Conservation (phyloP, 2,888 invertebrate species). For the Dicranocentrus wangi region DNA sequence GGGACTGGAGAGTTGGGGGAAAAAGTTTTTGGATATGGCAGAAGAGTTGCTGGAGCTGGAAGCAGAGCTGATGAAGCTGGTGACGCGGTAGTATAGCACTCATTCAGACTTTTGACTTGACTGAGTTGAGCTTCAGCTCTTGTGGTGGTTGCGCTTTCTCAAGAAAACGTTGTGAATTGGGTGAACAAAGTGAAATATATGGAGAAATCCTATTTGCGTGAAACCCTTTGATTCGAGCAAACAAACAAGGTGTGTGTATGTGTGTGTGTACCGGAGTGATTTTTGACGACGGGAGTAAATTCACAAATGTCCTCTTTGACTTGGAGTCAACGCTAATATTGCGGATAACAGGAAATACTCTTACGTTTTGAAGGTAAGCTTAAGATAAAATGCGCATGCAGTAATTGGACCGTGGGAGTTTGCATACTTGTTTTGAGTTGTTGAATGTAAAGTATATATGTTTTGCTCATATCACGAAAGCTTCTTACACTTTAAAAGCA, state of each 20-base stretch:
- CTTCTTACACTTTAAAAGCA: not conserved
- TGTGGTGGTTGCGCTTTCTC: slow-evolving; percentile 1
- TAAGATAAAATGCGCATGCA: slow-evolving; percentile 3
- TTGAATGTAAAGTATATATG: no score
- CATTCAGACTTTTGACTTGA: no score
- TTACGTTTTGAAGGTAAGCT: no score
- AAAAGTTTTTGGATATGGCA: not conserved
- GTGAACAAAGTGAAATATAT: slow-evolving; percentile 11
- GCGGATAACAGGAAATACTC: no score
- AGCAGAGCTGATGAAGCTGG: not conserved
- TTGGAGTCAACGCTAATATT: no score
- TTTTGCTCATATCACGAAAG: not conserved
- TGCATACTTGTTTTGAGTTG: not conserved
- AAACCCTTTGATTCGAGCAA: no score
- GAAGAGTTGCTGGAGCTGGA: not conserved
- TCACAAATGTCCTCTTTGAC: not conserved
- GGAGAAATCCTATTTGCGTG: not conserved
- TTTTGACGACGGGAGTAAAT: not conserved
- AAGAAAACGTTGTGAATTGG: slow-evolving; percentile 6
- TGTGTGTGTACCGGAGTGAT: not conserved
- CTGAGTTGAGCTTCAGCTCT: not conserved
- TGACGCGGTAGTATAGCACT: no score
- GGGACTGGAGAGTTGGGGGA: not conserved
- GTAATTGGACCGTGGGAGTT: slow-evolving; percentile 14
- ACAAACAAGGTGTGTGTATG: not conserved